phyloP scores from a whole-genome alignment of 2,888 invertebrate genomes.

The Xanthorhoe designata region DNA sequence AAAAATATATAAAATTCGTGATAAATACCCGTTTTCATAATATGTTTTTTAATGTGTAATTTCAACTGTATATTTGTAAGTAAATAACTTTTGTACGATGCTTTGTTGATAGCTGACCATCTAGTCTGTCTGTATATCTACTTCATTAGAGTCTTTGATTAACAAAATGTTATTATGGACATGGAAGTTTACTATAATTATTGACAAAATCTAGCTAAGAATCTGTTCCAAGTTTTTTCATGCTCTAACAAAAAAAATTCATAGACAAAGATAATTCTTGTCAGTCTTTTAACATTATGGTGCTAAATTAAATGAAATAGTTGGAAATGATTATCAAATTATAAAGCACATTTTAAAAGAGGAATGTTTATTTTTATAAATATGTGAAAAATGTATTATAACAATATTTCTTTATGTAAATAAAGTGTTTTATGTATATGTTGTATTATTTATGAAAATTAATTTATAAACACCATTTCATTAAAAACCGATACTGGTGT shows the following conservation, averaged over 20 bases:
- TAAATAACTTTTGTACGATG: constrained; percentile 20
- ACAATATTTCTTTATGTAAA: constrained; percentile 40
- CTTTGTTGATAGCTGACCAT: constrained; percentile 15
- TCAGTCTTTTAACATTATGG: neutral
- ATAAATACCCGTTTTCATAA: no score
- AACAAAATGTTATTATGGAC: neutral
- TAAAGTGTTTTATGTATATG: constrained; percentile 30
- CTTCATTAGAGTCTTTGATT: neutral
- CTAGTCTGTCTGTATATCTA: neutral
- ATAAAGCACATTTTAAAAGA: constrained; percentile 32
- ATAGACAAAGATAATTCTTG: neutral
- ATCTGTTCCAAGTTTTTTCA: no score
- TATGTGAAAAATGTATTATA: constrained; percentile 29
- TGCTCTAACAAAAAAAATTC: neutral
- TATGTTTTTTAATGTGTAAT: no score
- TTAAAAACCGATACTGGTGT: no score
- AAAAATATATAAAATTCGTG: no score
- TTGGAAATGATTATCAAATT: constrained; percentile 6
- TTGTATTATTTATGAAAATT: neutral
- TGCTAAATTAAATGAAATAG: neutral
- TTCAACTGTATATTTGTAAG: constrained; percentile 29
- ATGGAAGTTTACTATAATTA: neutral
- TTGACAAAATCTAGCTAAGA: no score
- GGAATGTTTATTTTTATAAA: constrained; percentile 41
- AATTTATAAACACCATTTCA: neutral